Evolutionary conservation across 2,888 invertebrate species (phyloP), one percentile per base, ranked within the genome.

Genomic region (Hyppa rectilinea): DNA sequence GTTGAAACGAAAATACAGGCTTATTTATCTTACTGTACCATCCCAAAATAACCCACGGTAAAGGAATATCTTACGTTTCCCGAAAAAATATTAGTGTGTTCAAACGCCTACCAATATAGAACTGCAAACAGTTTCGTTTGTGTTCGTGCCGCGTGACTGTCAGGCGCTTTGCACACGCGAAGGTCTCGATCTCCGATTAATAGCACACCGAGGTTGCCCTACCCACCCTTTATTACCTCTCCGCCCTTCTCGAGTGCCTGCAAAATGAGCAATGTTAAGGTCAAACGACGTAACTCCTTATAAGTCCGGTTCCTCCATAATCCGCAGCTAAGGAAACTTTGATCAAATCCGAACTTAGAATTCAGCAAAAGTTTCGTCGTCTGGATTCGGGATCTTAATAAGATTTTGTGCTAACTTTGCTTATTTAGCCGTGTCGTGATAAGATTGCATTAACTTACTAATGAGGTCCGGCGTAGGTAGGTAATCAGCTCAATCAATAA

Each of bases 141-240:
- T 59, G 87, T 94, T 93, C 94, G 94, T 95, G 94, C 83, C 80
- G 76, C 85, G 84, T 85, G 85, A 88, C 90, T 85, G 88, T 90
- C 91, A 94, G 93, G 95, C 94, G 93, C 91, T 87, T 81, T 63
- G 75, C 78, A 80, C 92, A 94, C 95, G 95, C 94, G 90, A 95
- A 94, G 95, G 94, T 92, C 94, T 90, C 89, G 89, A 91, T 90
- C 91, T 89, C 89, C 90, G 89, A 94, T 94, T 93, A 93, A 93
- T 92, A 88, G 90, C 89, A 81, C 87, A 86, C 87, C 87, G 86
- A 87, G 87, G 89, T 85, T 87, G 88, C 91, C 91, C 89, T 86
- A 84, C 91, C 91, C 87, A 85, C 87, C 87, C 89, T 92, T 94
- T 93, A 94, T 93, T 91, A 88, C 92, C 90, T 86, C 90, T 91